A percentile compares a stretch with the other conserved stretches of the same genome.
Evolutionary conservation across 1,140 invertebrate species (phyloP).

Genomic region (Drosophila rufa): DNA sequence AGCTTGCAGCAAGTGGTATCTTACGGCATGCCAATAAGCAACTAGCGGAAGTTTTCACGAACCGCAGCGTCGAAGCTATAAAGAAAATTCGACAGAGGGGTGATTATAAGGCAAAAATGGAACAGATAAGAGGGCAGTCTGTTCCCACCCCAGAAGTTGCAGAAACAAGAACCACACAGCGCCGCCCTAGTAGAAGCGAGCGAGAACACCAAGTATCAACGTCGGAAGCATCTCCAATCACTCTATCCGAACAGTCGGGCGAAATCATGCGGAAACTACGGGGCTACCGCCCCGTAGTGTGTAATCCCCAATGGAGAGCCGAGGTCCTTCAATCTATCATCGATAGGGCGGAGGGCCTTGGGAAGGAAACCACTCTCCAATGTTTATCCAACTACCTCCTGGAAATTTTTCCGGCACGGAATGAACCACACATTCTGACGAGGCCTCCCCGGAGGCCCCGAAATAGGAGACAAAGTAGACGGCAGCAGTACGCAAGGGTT

Average conservation of each 20-base stretch:
- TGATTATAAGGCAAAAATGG: constrained; percentile 21
- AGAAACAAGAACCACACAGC: constrained; percentile 1
- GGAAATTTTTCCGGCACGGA: constrained; percentile 8
- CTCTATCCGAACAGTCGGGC: background rate
- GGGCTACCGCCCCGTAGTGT: background rate
- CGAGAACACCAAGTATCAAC: background rate
- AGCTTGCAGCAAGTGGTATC: constrained; percentile 30
- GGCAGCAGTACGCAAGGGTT: constrained; percentile 23
- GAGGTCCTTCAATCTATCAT: constrained; percentile 3
- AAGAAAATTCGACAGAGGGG: constrained; percentile 20
- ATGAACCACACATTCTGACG: constrained; percentile 11
- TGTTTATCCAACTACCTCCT: constrained; percentile 9
- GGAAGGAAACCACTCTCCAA: constrained; percentile 9
- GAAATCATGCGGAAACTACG: constrained; percentile 9
- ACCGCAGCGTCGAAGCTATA: constrained; percentile 24
- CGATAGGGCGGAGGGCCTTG: constrained; percentile 6
- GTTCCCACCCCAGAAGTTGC: constrained; percentile 5
- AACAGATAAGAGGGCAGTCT: constrained; percentile 10
- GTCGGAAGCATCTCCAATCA: constrained; percentile 2
- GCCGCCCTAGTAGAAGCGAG: constrained; percentile 16
- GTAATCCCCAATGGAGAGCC: constrained; percentile 7
- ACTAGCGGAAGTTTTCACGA: constrained; percentile 15
- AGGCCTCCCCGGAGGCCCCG: constrained; percentile 5
- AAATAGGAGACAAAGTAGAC: constrained; percentile 5
- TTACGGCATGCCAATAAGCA: constrained; percentile 13